Evolutionary conservation across 2,888 invertebrate species (phyloP), one percentile per base, ranked within the genome.

Genomic region (Neoscelio sp.): DNA sequence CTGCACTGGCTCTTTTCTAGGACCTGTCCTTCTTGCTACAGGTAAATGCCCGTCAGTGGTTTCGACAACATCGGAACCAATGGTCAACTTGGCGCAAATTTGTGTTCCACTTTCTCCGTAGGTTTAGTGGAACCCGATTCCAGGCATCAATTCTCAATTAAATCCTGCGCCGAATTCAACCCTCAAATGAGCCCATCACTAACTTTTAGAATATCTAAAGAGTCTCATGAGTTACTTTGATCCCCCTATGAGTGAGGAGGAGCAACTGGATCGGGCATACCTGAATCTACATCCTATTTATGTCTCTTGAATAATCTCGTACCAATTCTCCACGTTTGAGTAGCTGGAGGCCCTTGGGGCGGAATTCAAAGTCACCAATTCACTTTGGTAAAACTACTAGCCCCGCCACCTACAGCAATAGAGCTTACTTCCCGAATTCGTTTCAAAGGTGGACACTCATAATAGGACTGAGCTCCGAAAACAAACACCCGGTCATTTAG

Each of bases 91-190:
- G 56, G 40, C 8, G 12, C 0, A 26, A 56, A 5, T 56, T 56
- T 56, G 15, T 40, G 7, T 6, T 10, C 7, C 28, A 10, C 28
- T 58, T 42, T 17, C 42, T 26, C 17, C 10, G 10, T 0, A 8
- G 28, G n/a, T 42, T 42, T 12, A 10, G 17, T 4, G 38, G 58
- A 2, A 1, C 30, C 10, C n/a, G 40, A 18, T 42, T 58, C 42
- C 40, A 42, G 23, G 17, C 42, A 0, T n/a, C 7, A 1, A 28
- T 42, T 2, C 2, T 10, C 4, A 18, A 23, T 2, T 13, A 56
- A 7, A 38, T 56, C 8, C 12, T 23, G 13, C 54, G 38, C 42
- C 42, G 42, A 3, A 58, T 10, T 10, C 58, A 58, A 12, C 42
- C 42, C 1, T 17, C 58, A 4, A 8, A 12, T 28, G 42, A 58